These are phyloP conservation scores for Emys orbicularis DNA, from an alignment of 2,797 vertebrate species.

Conservation along the genomic window DNA sequence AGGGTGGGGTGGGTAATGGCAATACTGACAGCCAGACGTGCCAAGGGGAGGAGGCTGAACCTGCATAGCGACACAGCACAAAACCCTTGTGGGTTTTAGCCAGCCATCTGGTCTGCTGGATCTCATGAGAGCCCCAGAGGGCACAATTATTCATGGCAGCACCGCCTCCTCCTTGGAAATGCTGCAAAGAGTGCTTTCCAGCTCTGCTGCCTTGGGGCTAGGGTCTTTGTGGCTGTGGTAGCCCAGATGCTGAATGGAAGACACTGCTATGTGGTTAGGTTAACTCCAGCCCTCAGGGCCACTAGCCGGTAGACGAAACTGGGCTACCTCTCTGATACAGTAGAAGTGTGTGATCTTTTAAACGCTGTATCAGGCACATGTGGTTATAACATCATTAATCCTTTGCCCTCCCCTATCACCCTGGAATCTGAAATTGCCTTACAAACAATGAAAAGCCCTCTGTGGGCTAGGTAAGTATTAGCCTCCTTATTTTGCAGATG, in stretches of 20 bases:
- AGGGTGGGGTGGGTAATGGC: slow-evolving; percentile 31
- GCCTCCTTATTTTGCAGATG: background rate
- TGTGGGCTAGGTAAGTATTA: background rate
- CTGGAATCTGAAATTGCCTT: background rate
- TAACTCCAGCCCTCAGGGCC: background rate
- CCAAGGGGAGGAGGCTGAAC: background rate
- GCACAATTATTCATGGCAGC: background rate
- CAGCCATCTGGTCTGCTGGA: slow-evolving; percentile 39
- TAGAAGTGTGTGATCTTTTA: fast-evolving
- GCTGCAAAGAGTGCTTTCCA: slow-evolving; percentile 17
- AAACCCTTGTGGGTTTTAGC: background rate
- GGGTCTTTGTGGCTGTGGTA: fast-evolving
- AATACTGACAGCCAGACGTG: slow-evolving; percentile 15
- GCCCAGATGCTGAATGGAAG: background rate
- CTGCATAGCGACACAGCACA: slow-evolving; percentile 21
- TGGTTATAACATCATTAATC: fast-evolving
- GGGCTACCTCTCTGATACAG: fast-evolving
- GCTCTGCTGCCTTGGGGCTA: background rate
- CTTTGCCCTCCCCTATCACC: background rate
- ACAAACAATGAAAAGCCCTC: fast-evolving
- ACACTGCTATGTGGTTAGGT: fast-evolving
- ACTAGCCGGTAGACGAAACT: fast-evolving
- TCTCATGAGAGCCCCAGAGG: slow-evolving; percentile 36
- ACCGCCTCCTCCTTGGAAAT: background rate
- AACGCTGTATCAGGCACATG: fast-evolving